A percentile compares a stretch with the other conserved stretches of the same genome.
phyloP scores from a whole-genome alignment of 2,888 invertebrate species.

The Melipona beecheii region DNA sequence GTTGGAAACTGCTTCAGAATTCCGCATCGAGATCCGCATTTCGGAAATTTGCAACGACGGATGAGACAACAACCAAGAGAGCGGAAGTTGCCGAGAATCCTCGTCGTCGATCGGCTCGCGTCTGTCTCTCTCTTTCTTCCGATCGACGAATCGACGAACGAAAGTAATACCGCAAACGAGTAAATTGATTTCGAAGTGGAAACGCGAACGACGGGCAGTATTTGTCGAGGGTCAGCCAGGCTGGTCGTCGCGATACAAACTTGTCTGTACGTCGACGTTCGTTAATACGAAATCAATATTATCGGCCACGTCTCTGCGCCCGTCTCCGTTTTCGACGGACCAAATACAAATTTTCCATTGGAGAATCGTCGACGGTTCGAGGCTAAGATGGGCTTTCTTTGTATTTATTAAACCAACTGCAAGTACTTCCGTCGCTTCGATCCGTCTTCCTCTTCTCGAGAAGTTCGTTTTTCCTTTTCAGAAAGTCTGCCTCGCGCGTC shows the following conservation, averaged over 20 bases:
- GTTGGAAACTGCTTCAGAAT: no score
- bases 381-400: neutral
- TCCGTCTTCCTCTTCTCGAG: neutral
- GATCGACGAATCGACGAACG: conserved; percentile 36
- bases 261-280: conserved; percentile 54
- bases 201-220: conserved; percentile 63
- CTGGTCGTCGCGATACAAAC: conserved; percentile 47
- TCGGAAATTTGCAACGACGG: neutral
- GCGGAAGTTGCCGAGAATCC: neutral
- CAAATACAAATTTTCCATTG: conserved; percentile 9
- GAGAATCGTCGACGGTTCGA: neutral
- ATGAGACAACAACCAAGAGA: neutral
- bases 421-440: neutral
- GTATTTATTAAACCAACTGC: neutral
- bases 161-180: conserved; percentile 70
- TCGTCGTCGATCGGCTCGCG: neutral
- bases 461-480: neutral
- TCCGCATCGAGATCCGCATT: no score
- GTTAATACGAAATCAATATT: conserved; percentile 70
- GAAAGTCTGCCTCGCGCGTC: neutral
- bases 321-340: conserved; percentile 41
- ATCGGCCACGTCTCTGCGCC: conserved; percentile 38
- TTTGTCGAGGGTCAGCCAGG: conserved; percentile 59
- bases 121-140: conserved; percentile 3
- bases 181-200: conserved; percentile 67